Evolutionary conservation across 2,113 vertebrate species (phyloP).

Genomic region (cattle (Bos taurus)): DNA sequence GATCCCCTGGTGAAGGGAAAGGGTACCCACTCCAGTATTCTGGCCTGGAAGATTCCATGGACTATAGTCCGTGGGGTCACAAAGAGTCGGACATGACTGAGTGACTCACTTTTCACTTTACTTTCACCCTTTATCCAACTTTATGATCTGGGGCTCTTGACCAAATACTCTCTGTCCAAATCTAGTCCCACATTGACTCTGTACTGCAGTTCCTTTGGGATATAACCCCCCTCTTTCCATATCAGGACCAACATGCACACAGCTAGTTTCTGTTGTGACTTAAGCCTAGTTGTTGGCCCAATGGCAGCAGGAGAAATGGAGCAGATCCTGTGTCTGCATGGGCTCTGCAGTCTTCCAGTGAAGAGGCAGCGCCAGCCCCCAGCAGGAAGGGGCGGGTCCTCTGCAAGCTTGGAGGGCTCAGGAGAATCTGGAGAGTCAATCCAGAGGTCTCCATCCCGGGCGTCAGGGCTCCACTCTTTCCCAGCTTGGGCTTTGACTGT

Average conservation of each 20-base stretch:
- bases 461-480: background rate
- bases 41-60: background rate
- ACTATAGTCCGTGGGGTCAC: background rate
- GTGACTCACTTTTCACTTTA: background rate
- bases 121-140: background rate
- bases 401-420: background rate
- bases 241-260: background rate
- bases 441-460: no score
- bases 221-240: background rate
- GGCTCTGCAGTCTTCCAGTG: background rate
- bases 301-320: background rate
- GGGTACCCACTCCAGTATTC: background rate
- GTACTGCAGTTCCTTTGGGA: background rate
- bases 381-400: background rate
- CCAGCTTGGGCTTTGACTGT: background rate
- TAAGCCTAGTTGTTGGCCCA: background rate
- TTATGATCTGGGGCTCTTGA: background rate
- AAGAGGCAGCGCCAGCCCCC: background rate
- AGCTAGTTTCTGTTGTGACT: background rate
- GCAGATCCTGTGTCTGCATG: background rate
- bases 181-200: background rate
- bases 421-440: background rate
- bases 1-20: background rate
- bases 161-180: background rate
- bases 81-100: background rate